A percentile compares a stretch with the other conserved stretches of the same genome.
phyloP scores from a whole-genome alignment of 2,113 vertebrate genomes.

The Diphyllodes magnificus region DNA sequence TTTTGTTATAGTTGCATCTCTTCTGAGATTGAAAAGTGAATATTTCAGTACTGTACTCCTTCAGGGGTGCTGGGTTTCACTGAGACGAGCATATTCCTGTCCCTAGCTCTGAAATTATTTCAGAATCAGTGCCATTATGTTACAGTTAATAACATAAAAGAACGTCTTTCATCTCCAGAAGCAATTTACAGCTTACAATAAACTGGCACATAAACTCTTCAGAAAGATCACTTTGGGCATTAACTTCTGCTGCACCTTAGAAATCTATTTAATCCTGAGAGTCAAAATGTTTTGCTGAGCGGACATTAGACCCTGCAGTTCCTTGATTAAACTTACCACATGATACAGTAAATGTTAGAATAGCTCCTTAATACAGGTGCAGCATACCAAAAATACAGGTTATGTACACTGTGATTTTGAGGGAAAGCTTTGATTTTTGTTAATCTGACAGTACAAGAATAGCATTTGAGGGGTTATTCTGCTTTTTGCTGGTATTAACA shows the following conservation, averaged over 20 bases:
- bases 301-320: background rate
- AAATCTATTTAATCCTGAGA: background rate
- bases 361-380: background rate
- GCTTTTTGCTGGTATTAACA: background rate
- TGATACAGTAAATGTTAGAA: background rate
- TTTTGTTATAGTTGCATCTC: background rate
- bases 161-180: constrained; percentile 8
- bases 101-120: background rate
- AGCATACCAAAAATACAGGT: background rate
- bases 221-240: background rate
- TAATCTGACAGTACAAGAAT: background rate
- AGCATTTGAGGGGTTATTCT: background rate
- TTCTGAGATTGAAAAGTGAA: background rate
- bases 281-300: background rate
- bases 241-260: background rate
- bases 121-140: background rate
- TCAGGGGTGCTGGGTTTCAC: background rate
- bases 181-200: constrained; percentile 20
- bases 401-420: background rate
- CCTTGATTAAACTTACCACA: background rate
- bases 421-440: background rate
- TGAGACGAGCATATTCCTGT: background rate
- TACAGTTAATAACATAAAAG: constrained; percentile 2
- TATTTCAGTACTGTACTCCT: background rate
- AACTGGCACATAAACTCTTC: background rate